Evolutionary conservation across 2,888 invertebrate genomes (phyloP).

Genomic region (Chalcosyrphus nemorum): DNA sequence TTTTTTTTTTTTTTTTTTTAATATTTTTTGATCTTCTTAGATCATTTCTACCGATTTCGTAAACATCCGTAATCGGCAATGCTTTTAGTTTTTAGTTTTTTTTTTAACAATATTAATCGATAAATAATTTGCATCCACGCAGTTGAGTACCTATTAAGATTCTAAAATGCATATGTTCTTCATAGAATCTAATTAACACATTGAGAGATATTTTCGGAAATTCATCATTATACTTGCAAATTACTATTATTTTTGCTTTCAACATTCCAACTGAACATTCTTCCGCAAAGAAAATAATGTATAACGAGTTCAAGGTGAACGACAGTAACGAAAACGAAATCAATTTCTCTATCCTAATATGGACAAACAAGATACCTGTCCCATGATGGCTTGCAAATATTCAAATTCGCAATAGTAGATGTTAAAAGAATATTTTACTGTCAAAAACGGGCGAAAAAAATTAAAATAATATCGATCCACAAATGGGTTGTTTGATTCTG

Average conservation of each 20-base stretch:
- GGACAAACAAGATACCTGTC: background rate
- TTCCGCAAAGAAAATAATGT: background rate
- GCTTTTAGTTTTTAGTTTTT: background rate
- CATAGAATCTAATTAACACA: background rate
- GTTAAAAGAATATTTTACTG: background rate
- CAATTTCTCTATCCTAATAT: background rate
- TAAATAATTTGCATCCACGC: background rate
- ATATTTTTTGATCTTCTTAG: background rate
- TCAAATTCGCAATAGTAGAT: background rate
- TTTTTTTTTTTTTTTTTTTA: background rate
- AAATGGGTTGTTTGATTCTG: too few species aligned
- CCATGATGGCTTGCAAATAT: background rate
- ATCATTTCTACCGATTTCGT: background rate
- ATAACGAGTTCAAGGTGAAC: slow-evolving; percentile 19
- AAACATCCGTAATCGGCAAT: background rate
- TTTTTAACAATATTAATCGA: background rate
- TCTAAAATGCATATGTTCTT: background rate
- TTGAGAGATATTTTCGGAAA: background rate
- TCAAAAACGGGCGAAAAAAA: background rate
- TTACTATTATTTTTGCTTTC: background rate
- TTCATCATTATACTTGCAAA: background rate
- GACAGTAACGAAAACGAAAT: background rate
- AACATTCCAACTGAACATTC: background rate
- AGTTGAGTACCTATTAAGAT: background rate
- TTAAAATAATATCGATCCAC: too few species aligned